phyloP scores from a whole-genome alignment of 2,797 vertebrate genomes.

The Sternarchorhynchus goeldii region DNA sequence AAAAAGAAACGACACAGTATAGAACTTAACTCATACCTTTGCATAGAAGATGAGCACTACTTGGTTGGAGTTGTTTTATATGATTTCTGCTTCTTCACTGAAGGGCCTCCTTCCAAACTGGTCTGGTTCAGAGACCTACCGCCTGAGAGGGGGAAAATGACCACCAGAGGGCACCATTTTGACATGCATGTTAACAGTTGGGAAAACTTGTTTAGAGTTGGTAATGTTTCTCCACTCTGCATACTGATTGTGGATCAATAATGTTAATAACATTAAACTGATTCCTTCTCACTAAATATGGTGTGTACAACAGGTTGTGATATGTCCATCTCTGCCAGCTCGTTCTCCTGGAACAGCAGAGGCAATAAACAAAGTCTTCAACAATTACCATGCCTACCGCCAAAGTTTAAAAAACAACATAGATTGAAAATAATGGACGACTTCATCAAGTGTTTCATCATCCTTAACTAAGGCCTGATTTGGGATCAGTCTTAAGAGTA shows the following conservation, averaged over 20 bases:
- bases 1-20: slow-evolving; percentile 3
- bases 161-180: not conserved
- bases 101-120: slow-evolving; percentile 86
- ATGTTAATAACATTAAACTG: too few species aligned
- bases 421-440: not conserved
- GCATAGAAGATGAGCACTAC: slow-evolving; percentile 87
- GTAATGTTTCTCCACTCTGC: too few species aligned
- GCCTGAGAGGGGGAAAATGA: slow-evolving; percentile 64
- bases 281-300: too few species aligned
- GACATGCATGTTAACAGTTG: not conserved
- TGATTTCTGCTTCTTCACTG: slow-evolving; percentile 83
- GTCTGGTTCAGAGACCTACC: slow-evolving; percentile 85
- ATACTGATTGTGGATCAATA: too few species aligned
- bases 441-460: not conserved
- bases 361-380: slow-evolving; percentile 80
- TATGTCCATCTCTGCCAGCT: slow-evolving; percentile 83
- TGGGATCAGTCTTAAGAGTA: slow-evolving; percentile 80
- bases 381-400: too few species aligned
- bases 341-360: slow-evolving; percentile 87
- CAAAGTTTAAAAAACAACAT: slow-evolving; percentile 51
- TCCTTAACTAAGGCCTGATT: slow-evolving; percentile 82
- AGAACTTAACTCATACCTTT: slow-evolving; percentile 74
- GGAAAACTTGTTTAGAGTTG: too few species aligned
- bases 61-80: slow-evolving; percentile 82
- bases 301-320: slow-evolving; percentile 61